Percentiles rank a stretch among this genome's conserved stretches.
phyloP scores from a whole-genome alignment of 2,888 invertebrate species.

The Auanema sp. region DNA sequence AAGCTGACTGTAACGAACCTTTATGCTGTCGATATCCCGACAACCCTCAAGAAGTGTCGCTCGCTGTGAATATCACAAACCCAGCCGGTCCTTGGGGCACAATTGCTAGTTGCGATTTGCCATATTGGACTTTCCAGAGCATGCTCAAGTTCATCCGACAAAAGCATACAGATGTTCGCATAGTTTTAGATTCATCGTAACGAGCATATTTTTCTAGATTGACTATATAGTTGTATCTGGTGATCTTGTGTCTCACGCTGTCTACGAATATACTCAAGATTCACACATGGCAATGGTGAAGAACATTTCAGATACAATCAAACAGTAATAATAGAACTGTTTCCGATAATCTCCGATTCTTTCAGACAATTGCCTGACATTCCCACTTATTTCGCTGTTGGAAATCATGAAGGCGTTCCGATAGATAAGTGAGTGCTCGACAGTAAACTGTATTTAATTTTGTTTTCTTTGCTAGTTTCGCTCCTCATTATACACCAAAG shows the following conservation, averaged over 20 bases:
- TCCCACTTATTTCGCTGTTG: constrained; percentile 88
- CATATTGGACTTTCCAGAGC: constrained; percentile 51
- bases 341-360: constrained; percentile 24
- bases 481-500: constrained; percentile 64
- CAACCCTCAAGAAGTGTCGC: constrained; percentile 22
- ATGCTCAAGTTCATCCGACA: constrained; percentile 49
- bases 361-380: constrained; percentile 74
- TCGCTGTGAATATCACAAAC: constrained; percentile 24
- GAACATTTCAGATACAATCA: constrained; percentile 46
- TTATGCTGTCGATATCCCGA: constrained; percentile 76
- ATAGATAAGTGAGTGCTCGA: constrained; percentile 74
- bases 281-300: constrained; percentile 42
- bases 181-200: neutral
- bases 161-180: constrained; percentile 31
- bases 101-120: constrained; percentile 51
- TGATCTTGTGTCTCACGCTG: constrained; percentile 53
- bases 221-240: constrained; percentile 58
- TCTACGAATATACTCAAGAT: constrained; percentile 50
- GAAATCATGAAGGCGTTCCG: constrained; percentile 93
- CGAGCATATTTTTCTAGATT: constrained; percentile 22
- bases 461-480: constrained; percentile 57
- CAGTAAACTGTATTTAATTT: neutral
- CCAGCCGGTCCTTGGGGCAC: constrained; percentile 52
- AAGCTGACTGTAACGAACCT: constrained; percentile 90
- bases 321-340: constrained; percentile 18